Evolutionary conservation across 2,113 vertebrate species (phyloP), one percentile per base, ranked within the genome.

Genomic region (Oryzias curvinotus): DNA sequence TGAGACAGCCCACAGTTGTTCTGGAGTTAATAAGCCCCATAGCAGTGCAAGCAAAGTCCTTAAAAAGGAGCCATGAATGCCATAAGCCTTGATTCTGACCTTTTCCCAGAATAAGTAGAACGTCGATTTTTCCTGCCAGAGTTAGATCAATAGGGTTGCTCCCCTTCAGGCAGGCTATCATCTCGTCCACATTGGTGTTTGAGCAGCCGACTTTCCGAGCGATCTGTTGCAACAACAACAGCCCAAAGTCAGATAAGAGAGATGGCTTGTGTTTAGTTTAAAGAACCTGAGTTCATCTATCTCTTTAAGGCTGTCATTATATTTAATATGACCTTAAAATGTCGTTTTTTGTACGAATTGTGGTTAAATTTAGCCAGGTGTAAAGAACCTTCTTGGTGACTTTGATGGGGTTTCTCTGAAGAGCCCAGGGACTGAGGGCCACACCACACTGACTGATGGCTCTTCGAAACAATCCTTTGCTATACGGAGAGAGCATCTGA

Each of bases 371-470:
- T 26, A 26, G 26, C 26, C 26, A 4, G 26, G 23, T 16, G 23
- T 5, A 30, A 14, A 14, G 21, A 36, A 95, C 94, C 90, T 75
- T 89, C 61, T 83, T 84, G 49, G 93, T 91, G 89, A 93, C 92
- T 36, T 18, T 1, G 6, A 95, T 90, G 0, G 95, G 94, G 1
- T 93, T 59, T 19, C 0, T 85, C 85, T 96, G 92, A 52, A 96
- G 82, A 21, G 86, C 91, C 94, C 94, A 95, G 57, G 92, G 82
- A 60, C 90, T 89, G 16, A 93, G 23, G 0, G 87, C 88, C 0
- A 94, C 92, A 0, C 94, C 95, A 0, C 94, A 85, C 88, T 97
- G 93, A 21, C 91, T 91, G 85, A 96, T 95, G 19, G 93, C 94
- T 57, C 94, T 83, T 28, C 83, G 92, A 84, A 96, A 91, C 47